Percentiles rank a stretch among this genome's conserved stretches.
Conservation (phyloP, 2,888 invertebrate species). For the Coleophora flavipennella region DNA sequence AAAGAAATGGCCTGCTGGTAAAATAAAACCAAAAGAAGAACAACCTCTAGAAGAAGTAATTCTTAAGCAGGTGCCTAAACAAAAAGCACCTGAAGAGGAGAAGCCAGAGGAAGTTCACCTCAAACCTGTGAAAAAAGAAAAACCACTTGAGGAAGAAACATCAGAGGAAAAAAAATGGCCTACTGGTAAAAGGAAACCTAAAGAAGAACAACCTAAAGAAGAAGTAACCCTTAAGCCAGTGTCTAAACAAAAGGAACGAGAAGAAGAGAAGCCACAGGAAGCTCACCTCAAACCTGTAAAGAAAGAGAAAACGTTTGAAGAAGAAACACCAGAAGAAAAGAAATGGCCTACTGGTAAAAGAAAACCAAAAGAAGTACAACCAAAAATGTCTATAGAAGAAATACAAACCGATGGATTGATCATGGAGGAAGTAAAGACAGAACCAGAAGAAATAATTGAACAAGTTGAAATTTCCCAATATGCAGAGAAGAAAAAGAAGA, state of each 20-base stretch:
- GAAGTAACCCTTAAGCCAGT: conserved; percentile 33
- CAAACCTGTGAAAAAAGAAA: conserved; percentile 40
- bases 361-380: conserved; percentile 24
- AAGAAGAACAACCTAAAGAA: conserved; percentile 31
- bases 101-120: conserved; percentile 40
- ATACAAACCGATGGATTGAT: conserved; percentile 13
- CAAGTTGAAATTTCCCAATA: conserved; percentile 10
- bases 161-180: conserved; percentile 42
- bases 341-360: conserved; percentile 37
- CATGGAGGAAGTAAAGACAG: background rate
- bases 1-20: conserved; percentile 21
- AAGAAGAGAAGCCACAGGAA: conserved; percentile 30
- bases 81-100: conserved; percentile 31
- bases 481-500: conserved; percentile 22
- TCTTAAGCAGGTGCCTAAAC: conserved; percentile 11
- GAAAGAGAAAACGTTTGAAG: conserved; percentile 16
- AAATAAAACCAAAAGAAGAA: conserved; percentile 25
- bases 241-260: conserved; percentile 22
- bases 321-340: conserved; percentile 46
- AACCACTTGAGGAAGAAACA: conserved; percentile 25
- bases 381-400: conserved; percentile 23
- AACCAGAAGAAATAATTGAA: conserved; percentile 22
- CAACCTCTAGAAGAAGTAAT: conserved; percentile 17
- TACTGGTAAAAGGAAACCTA: conserved; percentile 19
- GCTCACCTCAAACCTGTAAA: conserved; percentile 36